A percentile compares a stretch with the other conserved stretches of the same genome.
Conservation (phyloP, 2,888 invertebrate genomes). For the Coremacera marginata region DNA sequence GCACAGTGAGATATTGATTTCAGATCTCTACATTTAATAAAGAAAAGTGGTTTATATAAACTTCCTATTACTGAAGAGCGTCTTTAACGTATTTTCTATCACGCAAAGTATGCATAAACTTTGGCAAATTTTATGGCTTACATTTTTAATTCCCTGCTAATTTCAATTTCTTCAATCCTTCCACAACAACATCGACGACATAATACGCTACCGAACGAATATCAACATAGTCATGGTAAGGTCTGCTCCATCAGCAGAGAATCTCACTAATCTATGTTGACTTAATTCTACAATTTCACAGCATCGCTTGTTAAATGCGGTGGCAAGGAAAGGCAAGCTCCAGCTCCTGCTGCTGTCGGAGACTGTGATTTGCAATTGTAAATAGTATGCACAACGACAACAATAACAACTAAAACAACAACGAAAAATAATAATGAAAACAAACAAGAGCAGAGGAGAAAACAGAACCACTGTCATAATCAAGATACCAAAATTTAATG, state of each 20-base stretch:
- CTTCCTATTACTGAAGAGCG: too few species aligned
- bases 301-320: neutral
- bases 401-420: neutral
- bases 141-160: slow-evolving; percentile 11
- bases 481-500: neutral
- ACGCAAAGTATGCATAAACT: neutral
- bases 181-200: neutral
- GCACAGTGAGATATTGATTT: too few species aligned
- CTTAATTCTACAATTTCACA: neutral
- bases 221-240: neutral
- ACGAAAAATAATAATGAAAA: neutral
- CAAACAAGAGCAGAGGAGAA: neutral
- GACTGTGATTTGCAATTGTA: slow-evolving; percentile 13
- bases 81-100: neutral
- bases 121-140: slow-evolving; percentile 8
- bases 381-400: slow-evolving; percentile 1
- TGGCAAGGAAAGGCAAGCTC: too few species aligned
- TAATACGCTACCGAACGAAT: too few species aligned
- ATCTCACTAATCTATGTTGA: neutral
- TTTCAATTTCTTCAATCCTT: neutral
- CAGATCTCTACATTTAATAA: too few species aligned
- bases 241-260: neutral
- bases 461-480: slow-evolving; percentile 25
- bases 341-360: neutral
- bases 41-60: too few species aligned